phyloP scores from a whole-genome alignment of 1,140 invertebrate species.

The Philotrypesis tridentata region DNA sequence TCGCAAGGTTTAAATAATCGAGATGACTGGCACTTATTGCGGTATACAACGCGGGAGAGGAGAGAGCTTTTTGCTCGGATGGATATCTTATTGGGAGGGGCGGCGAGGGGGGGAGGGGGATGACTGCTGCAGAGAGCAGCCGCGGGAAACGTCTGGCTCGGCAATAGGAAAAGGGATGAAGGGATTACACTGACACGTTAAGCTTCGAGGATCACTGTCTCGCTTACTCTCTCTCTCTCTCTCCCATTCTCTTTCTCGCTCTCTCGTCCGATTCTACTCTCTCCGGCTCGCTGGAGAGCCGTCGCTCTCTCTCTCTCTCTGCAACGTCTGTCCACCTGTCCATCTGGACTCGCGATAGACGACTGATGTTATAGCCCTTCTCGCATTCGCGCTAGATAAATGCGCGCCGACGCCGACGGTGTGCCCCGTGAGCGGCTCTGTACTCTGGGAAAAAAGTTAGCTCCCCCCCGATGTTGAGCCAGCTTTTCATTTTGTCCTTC shows the following conservation, averaged over 20 bases:
- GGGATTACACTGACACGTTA: conserved; percentile 66
- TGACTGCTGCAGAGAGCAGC: conserved; percentile 45
- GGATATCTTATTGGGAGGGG: conserved; percentile 41
- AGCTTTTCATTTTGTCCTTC: too few relatives aligned
- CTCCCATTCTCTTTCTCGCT: conserved; percentile 27
- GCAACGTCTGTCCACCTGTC: conserved; percentile 61
- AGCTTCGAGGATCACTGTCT: conserved; percentile 61
- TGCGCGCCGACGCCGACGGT: neutral
- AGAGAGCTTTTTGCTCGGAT: conserved; percentile 44
- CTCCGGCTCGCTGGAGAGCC: conserved; percentile 22
- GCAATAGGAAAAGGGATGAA: conserved; percentile 65
- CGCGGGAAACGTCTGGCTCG: conserved; percentile 56
- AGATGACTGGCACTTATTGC: conserved; percentile 22
- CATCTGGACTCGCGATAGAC: conserved; percentile 54
- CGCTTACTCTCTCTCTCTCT: conserved; percentile 45
- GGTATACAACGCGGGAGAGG: too few relatives aligned
- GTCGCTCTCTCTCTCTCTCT: too few relatives aligned
- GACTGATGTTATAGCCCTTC: conserved; percentile 46
- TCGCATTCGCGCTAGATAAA: conserved; percentile 18
- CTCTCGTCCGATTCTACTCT: conserved; percentile 8
- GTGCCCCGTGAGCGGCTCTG: too few relatives aligned
- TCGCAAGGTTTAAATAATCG: neutral
- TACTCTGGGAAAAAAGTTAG: too few relatives aligned
- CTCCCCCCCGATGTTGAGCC: too few relatives aligned
- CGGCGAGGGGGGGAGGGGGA: neutral